These are phyloP conservation scores for Microchirus variegatus DNA, from an alignment of 2,797 vertebrate genomes.

Conservation along the genomic window DNA sequence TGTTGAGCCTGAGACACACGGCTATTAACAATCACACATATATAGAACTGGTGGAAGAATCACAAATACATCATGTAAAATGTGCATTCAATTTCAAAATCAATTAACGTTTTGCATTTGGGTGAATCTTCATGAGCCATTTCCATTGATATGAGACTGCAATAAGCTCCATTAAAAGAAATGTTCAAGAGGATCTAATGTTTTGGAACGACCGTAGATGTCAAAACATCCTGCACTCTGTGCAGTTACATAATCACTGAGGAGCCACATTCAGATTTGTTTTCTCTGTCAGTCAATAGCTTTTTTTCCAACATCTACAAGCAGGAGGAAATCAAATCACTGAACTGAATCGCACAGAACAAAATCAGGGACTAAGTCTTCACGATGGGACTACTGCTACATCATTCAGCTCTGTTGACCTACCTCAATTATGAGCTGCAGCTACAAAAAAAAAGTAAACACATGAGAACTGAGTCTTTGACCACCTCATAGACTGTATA, in stretches of 20 bases:
- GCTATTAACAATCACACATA: constrained; percentile 13
- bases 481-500: too few relatives aligned
- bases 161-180: neutral
- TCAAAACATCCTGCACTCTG: neutral
- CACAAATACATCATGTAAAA: too few relatives aligned
- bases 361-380: neutral
- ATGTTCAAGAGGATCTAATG: neutral
- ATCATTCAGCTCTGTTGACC: constrained; percentile 7
- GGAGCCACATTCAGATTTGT: neutral
- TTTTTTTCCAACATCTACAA: too few relatives aligned
- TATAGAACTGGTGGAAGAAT: neutral
- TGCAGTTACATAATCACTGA: neutral
- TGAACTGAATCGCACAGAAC: too few relatives aligned
- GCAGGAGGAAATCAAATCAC: too few relatives aligned
- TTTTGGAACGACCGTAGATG: neutral
- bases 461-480: too few relatives aligned
- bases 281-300: neutral
- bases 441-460: too few relatives aligned
- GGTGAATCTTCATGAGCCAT: too few relatives aligned
- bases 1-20: constrained; percentile 16
- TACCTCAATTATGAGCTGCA: neutral
- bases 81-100: too few relatives aligned
- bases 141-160: neutral
- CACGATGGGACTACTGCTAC: neutral
- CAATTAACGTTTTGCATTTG: too few relatives aligned